phyloP scores from a whole-genome alignment of 2,113 vertebrate species.

The Sylvicapra grimmia region DNA sequence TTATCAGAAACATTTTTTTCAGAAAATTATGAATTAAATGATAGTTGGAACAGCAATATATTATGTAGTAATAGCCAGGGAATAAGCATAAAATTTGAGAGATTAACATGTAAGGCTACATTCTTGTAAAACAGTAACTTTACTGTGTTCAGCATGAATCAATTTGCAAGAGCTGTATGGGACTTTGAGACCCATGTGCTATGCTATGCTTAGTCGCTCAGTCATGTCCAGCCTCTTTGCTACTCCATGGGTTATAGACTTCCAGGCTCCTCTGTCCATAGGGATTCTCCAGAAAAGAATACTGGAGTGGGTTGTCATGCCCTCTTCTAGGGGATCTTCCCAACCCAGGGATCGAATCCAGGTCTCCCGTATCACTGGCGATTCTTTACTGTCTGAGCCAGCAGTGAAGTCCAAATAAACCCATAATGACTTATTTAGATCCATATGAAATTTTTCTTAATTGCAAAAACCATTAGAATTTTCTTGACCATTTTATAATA shows the following conservation, averaged over 20 bases:
- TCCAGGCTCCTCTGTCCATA: neutral
- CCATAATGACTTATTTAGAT: neutral
- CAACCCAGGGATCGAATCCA: neutral
- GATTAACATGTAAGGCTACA: neutral
- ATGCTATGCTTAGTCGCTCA: neutral
- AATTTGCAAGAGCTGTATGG: neutral
- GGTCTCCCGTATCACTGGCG: rapidly evolving
- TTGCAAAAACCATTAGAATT: neutral
- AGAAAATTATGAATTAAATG: neutral
- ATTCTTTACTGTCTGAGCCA: neutral
- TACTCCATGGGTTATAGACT: neutral
- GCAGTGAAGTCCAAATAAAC: neutral
- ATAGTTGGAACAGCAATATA: neutral
- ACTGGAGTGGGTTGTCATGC: neutral
- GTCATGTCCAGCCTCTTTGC: neutral
- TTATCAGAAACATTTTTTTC: neutral
- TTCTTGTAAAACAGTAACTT: neutral
- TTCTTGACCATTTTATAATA: neutral
- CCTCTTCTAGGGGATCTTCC: neutral
- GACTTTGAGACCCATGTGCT: neutral
- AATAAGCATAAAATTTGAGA: neutral
- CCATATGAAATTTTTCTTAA: neutral
- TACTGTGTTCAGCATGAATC: neutral
- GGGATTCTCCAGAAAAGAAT: neutral
- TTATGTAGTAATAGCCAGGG: neutral